phyloP scores from a whole-genome alignment of 2,888 invertebrate genomes.

The Trisateles emortualis region DNA sequence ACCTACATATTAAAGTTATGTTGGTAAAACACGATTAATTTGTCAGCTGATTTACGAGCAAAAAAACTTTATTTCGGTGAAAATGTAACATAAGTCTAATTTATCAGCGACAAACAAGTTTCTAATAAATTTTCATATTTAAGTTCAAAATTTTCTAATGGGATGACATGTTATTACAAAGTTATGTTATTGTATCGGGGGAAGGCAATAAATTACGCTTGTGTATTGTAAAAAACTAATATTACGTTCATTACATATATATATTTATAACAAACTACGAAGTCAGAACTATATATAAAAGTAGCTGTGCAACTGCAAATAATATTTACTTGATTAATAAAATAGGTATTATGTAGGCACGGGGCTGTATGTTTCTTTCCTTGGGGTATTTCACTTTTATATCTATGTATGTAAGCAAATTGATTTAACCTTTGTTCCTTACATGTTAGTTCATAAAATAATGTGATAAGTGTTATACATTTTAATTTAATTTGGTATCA shows the following conservation, averaged over 20 bases:
- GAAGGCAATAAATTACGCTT: slow-evolving; percentile 92
- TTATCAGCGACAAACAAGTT: no score
- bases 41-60: slow-evolving; percentile 32
- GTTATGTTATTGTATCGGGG: slow-evolving; percentile 83
- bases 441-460: slow-evolving; percentile 69
- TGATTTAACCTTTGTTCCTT: slow-evolving; percentile 74
- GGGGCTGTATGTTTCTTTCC: slow-evolving; percentile 62
- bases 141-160: slow-evolving; percentile 25
- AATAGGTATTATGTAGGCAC: slow-evolving; percentile 50
- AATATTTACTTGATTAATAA: slow-evolving; percentile 41
- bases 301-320: slow-evolving; percentile 40
- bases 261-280: slow-evolving; percentile 42
- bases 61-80: no score
- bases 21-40: slow-evolving; percentile 25
- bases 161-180: slow-evolving; percentile 48
- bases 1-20: slow-evolving; percentile 16
- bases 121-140: no score
- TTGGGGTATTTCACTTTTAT: slow-evolving; percentile 52
- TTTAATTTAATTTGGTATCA: slow-evolving; percentile 76
- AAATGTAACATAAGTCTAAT: no score
- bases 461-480: slow-evolving; percentile 81
- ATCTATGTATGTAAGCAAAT: slow-evolving; percentile 55
- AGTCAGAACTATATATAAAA: slow-evolving; percentile 47
- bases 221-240: slow-evolving; percentile 80
- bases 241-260: slow-evolving; percentile 55